A percentile compares a stretch with the other conserved stretches of the same genome.
These are phyloP conservation scores for Pectinophora gossypiella DNA, from an alignment of 1,140 invertebrate species.

Conservation along the genomic window DNA sequence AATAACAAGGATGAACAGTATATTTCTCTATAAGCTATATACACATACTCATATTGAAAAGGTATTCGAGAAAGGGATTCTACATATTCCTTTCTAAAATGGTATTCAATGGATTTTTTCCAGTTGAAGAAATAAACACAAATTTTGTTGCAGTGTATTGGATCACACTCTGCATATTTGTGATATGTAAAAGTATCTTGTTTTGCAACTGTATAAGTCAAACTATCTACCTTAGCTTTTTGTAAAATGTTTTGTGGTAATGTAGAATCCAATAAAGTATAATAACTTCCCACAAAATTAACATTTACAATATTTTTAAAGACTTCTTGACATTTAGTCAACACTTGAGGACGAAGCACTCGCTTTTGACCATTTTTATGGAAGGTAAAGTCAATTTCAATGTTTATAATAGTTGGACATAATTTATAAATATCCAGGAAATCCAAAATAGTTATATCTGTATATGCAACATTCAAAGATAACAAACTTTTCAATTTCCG, in stretches of 20 bases:
- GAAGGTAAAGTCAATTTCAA: slow-evolving; percentile 39
- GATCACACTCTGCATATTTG: slow-evolving; percentile 10
- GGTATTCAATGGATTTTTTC: no score
- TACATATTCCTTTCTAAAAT: no score
- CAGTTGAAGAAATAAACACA: slow-evolving; percentile 25
- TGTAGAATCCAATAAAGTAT: slow-evolving; percentile 31
- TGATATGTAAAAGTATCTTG: slow-evolving; percentile 9
- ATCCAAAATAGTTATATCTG: slow-evolving; percentile 38
- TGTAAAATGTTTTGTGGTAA: slow-evolving; percentile 26
- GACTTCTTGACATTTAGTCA: slow-evolving; percentile 25
- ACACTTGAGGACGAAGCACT: no score
- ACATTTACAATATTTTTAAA: slow-evolving; percentile 45
- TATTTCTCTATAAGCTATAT: no score
- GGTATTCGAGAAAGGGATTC: no score
- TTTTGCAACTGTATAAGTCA: slow-evolving; percentile 29
- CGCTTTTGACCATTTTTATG: slow-evolving; percentile 8
- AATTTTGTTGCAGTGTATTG: slow-evolving; percentile 20
- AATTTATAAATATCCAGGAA: slow-evolving; percentile 32
- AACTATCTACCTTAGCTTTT: slow-evolving; percentile 23
- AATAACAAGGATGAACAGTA: no score
- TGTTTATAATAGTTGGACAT: slow-evolving; percentile 41
- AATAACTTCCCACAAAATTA: slow-evolving; percentile 35
- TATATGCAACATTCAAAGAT: slow-evolving; percentile 45
- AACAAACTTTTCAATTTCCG: slow-evolving; percentile 37
- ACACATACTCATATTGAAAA: not conserved